Conservation (phyloP, 2,888 invertebrate genomes). For the Amiota mariae region DNA sequence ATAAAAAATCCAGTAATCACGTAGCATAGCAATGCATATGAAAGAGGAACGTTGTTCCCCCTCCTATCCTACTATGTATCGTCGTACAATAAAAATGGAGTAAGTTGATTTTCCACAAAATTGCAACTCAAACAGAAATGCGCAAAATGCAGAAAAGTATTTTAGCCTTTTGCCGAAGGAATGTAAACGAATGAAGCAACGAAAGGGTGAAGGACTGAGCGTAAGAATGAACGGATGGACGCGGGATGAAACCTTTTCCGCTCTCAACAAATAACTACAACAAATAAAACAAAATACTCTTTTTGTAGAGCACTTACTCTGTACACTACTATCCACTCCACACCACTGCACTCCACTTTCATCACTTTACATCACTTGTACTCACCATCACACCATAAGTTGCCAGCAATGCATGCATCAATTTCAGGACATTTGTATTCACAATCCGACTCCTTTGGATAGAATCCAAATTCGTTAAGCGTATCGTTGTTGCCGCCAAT, state of each 20-base stretch:
- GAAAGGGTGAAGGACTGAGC: background rate
- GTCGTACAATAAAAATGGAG: background rate
- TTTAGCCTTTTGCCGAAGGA: slow-evolving; percentile 19
- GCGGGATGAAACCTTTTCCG: background rate
- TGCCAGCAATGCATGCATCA: slow-evolving; percentile 84
- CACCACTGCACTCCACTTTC: too few relatives aligned
- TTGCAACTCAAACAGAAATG: slow-evolving; percentile 24
- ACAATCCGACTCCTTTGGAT: slow-evolving; percentile 76
- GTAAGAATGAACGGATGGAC: background rate
- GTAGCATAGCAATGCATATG: slow-evolving; percentile 1
- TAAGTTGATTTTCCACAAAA: slow-evolving; percentile 26
- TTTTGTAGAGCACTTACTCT: slow-evolving; percentile 28
- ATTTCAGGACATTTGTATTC: slow-evolving; percentile 81
- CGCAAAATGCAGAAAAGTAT: slow-evolving; percentile 27
- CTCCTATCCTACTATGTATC: too few relatives aligned
- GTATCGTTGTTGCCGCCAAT: slow-evolving; percentile 66
- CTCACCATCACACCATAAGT: slow-evolving; percentile 84
- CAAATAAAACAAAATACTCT: background rate
- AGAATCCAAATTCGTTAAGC: slow-evolving; percentile 73
- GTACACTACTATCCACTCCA: background rate
- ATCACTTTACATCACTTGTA: slow-evolving; percentile 49
- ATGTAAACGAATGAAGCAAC: background rate
- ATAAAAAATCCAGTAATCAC: slow-evolving; percentile 9
- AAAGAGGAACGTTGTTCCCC: background rate
- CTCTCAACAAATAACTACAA: too few relatives aligned